phyloP scores from a whole-genome alignment of 2,797 vertebrate species.

The Triplophysa bombifrons region DNA sequence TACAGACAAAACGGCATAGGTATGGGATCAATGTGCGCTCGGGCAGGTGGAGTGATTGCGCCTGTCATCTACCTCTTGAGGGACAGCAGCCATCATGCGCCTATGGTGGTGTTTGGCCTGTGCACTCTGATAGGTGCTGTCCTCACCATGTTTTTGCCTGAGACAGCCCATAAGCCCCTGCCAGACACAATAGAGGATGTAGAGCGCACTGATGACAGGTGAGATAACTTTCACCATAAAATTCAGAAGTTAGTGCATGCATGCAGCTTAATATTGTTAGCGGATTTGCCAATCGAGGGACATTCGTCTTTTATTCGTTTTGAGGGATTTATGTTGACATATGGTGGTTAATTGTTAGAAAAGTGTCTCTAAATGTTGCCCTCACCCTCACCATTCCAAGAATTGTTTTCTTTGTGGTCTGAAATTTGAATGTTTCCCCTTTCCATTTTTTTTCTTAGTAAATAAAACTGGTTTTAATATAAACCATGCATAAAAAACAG shows the following conservation, averaged over 20 bases:
- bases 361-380: not conserved
- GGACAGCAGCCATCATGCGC: slow-evolving; percentile 60
- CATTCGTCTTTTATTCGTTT: not conserved
- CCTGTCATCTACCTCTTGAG: slow-evolving; percentile 69
- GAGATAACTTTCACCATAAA: slow-evolving; percentile 1
- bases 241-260: not conserved
- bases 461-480: not conserved
- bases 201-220: slow-evolving; percentile 63
- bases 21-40: slow-evolving; percentile 72
- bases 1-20: slow-evolving; percentile 75
- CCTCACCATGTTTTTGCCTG: slow-evolving; percentile 70
- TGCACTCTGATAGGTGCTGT: slow-evolving; percentile 68
- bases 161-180: slow-evolving; percentile 69
- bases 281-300: no score
- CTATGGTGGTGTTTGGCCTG: slow-evolving; percentile 73
- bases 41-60: slow-evolving; percentile 70
- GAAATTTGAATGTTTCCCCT: not conserved
- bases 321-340: not conserved
- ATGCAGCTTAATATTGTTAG: no score
- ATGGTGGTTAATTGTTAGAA: not conserved
- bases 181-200: slow-evolving; percentile 71
- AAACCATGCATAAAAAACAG: not conserved
- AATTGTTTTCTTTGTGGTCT: not conserved
- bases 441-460: not conserved
- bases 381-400: not conserved